These are phyloP conservation scores for Rhyacichthys aspro DNA, from an alignment of 2,797 vertebrate genomes.

Conservation along the genomic window DNA sequence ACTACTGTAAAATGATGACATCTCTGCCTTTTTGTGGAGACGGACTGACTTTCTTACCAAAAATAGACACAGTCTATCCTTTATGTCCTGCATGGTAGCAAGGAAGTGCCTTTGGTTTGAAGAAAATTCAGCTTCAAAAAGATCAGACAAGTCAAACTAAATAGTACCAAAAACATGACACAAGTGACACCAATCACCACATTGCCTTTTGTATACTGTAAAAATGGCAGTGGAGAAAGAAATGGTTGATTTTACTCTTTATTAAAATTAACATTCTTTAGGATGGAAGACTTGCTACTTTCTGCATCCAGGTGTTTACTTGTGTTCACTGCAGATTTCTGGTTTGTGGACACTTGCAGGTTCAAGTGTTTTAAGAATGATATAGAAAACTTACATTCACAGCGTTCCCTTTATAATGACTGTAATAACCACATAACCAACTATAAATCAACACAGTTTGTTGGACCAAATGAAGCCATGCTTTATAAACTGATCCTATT, in stretches of 20 bases:
- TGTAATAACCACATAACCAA: constrained; percentile 23
- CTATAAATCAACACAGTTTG: constrained; percentile 4
- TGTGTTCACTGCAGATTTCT: constrained; percentile 50
- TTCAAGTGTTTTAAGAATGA: constrained; percentile 59
- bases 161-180: constrained; percentile 89
- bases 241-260: background rate
- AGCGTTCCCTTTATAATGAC: background rate
- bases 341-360: constrained; percentile 71
- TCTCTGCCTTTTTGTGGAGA: constrained; percentile 50
- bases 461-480: constrained; percentile 1
- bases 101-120: constrained; percentile 98
- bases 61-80: constrained; percentile 80
- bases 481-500: constrained; percentile 16
- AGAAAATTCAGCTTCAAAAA: constrained; percentile 91
- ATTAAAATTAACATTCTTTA: too few species aligned
- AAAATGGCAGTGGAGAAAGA: constrained; percentile 66
- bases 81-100: constrained; percentile 91
- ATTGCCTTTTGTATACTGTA: constrained; percentile 96
- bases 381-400: background rate
- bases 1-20: constrained; percentile 29
- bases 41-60: constrained; percentile 80
- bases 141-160: constrained; percentile 75
- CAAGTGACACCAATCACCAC: constrained; percentile 90
- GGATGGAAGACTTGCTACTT: constrained; percentile 42
- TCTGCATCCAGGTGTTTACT: constrained; percentile 53